A percentile compares a stretch with the other conserved stretches of the same genome.
Conservation (phyloP, 1,140 invertebrate species). For the Philaenus spumarius region DNA sequence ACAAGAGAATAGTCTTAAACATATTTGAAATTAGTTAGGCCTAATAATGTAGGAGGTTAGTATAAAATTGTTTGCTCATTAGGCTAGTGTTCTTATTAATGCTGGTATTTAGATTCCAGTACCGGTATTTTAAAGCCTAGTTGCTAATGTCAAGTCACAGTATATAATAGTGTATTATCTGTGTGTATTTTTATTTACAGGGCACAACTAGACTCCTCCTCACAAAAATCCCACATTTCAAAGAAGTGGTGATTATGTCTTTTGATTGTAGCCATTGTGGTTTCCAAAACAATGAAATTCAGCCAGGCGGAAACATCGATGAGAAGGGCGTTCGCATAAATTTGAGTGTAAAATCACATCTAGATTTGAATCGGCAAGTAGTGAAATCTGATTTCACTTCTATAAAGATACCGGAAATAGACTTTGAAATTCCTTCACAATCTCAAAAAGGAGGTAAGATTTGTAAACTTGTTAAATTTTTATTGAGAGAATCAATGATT, state of each 20-base stretch:
- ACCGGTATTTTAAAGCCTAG: background rate
- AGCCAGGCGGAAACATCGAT: constrained; percentile 75
- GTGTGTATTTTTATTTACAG: constrained; percentile 46
- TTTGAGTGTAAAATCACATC: constrained; percentile 44
- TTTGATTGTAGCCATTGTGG: constrained; percentile 89
- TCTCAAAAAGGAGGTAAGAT: constrained; percentile 79
- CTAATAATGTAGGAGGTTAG: too few species aligned
- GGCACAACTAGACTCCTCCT: constrained; percentile 82
- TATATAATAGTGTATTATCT: constrained; percentile 7
- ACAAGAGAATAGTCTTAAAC: too few species aligned
- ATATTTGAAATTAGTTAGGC: too few species aligned
- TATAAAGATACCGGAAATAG: constrained; percentile 78
- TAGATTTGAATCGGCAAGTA: constrained; percentile 86
- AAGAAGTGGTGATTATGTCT: constrained; percentile 94
- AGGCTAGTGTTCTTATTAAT: background rate
- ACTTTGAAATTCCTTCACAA: constrained; percentile 86
- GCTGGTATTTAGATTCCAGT: background rate
- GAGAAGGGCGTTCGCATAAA: constrained; percentile 61
- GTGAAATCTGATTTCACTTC: constrained; percentile 87
- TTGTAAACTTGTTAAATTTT: constrained; percentile 10
- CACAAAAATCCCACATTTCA: constrained; percentile 94
- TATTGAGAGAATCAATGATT: too few species aligned
- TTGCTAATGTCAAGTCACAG: too few species aligned
- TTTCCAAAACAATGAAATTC: constrained; percentile 86
- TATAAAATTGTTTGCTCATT: too few species aligned